Evolutionary conservation across 2,888 invertebrate genomes (phyloP).

Genomic region (Aporophyla nigra): DNA sequence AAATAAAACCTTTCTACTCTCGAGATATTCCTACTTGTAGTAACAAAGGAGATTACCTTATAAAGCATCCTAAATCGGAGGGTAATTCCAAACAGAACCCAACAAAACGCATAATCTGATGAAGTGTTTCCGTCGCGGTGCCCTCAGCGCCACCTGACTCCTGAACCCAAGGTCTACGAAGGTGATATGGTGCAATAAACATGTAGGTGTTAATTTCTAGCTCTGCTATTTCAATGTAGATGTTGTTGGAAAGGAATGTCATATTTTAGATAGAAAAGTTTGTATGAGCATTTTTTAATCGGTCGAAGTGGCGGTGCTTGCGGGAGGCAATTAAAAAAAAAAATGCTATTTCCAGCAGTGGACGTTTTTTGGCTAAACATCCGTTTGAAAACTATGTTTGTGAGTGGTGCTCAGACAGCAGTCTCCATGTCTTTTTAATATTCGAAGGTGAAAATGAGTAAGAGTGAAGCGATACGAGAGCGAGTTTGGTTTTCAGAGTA

Average conservation of each 20-base stretch:
- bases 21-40: not conserved
- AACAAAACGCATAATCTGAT: slow-evolving; percentile 43
- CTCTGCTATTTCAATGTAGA: slow-evolving; percentile 37
- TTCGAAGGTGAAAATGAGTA: not conserved
- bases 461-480: not conserved
- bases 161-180: slow-evolving; percentile 41
- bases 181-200: slow-evolving; percentile 50
- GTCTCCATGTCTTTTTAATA: not conserved
- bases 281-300: not conserved
- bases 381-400: not conserved
- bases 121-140: slow-evolving; percentile 50
- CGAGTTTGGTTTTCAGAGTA: not conserved
- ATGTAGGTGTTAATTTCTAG: slow-evolving; percentile 40
- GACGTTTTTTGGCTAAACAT: no score
- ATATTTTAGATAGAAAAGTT: not conserved
- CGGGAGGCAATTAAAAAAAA: no score
- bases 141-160: slow-evolving; percentile 36
- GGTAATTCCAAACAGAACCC: not conserved
- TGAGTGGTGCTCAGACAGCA: not conserved
- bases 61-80: not conserved
- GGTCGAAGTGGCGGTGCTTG: no score
- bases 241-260: slow-evolving; percentile 10
- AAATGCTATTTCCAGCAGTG: no score
- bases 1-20: no score
- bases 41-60: not conserved